Evolutionary conservation across 2,888 invertebrate genomes (phyloP).

Genomic region (Drosophila meridionalis): DNA sequence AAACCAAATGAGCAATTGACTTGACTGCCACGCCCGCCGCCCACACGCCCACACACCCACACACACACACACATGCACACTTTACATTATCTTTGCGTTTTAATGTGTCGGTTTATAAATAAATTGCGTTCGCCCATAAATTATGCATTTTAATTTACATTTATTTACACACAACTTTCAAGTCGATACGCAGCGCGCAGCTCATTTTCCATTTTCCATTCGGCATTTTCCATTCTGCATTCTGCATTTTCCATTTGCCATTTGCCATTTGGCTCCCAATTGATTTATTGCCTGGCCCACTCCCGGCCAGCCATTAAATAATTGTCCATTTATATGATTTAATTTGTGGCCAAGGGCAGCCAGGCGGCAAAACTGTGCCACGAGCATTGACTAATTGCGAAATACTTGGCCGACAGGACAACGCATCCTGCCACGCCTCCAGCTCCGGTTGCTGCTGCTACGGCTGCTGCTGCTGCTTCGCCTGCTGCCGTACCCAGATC

Average conservation of each 20-base stretch:
- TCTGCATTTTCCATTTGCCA: slow-evolving; percentile 27
- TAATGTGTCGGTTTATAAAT: slow-evolving; percentile 82
- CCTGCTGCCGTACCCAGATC: neutral
- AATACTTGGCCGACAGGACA: slow-evolving; percentile 40
- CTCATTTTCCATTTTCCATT: slow-evolving; percentile 55
- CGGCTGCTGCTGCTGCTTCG: neutral
- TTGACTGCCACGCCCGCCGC: slow-evolving; percentile 50
- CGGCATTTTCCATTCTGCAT: slow-evolving; percentile 36
- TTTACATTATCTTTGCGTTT: slow-evolving; percentile 76
- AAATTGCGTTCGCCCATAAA: slow-evolving; percentile 78
- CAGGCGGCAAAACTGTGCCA: slow-evolving; percentile 60
- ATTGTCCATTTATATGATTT: slow-evolving; percentile 82
- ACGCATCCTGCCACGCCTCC: slow-evolving; percentile 13
- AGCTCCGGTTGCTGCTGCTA: neutral
- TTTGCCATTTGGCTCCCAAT: slow-evolving; percentile 31
- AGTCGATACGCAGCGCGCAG: slow-evolving; percentile 59
- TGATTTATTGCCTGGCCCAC: slow-evolving; percentile 15
- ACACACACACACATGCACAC: neutral
- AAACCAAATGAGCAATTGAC: slow-evolving; percentile 82
- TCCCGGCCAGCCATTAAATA: slow-evolving; percentile 68
- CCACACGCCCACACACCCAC: neutral
- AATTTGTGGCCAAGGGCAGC: slow-evolving; percentile 78
- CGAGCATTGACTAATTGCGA: slow-evolving; percentile 76
- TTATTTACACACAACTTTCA: slow-evolving; percentile 73
- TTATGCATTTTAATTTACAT: slow-evolving; percentile 81